Evolutionary conservation across 2,797 vertebrate species (phyloP), one percentile per base, ranked within the genome.

Genomic region (Neosilurus hyrtlii): DNA sequence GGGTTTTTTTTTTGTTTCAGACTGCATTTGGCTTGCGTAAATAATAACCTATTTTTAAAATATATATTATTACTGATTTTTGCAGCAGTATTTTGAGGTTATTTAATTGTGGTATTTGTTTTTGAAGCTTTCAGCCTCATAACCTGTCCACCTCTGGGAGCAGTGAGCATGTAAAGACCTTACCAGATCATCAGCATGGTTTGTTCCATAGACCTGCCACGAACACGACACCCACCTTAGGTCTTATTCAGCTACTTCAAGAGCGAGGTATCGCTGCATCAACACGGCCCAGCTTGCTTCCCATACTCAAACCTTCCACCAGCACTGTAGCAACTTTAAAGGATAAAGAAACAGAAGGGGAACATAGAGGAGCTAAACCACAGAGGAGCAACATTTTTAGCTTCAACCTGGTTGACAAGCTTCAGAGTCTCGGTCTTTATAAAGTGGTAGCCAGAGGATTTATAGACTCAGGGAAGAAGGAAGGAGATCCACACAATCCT

Each of bases 371-470:
- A 74, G 26, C 20, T 59, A n/a, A 73, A 82, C 24, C 0, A 76
- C 86, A 63, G 56, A 89, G 82, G 85, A 89, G 83, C 84, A 95
- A 87, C 85, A 86, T 92, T 92, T 97, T 97, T 86, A 94, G 96
- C 87, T 85, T 95, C 88, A 96, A 96, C 90, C 86, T 96, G 84
- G 94, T 96, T 72, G 94, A 94, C 79, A 96, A 97, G 89, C 91
- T 97, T 78, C 90, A 84, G 85, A 88, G 86, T 59, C 91, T 96
- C 81, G 95, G 95, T n/a, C 83, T 97, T 88, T 91, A 95, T 89
- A 91, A 88, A 79, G 92, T 96, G 89, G 94, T 93, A 81, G 94
- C 95, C 65, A 89, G 92, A 86, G 94, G 94, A 49, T 87, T 89
- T 88, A 77, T 12, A 9, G 79, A 83, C 82, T 73, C 8, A 37